Evolutionary conservation across 2,888 invertebrate species (phyloP).

Genomic region (Automeris io): DNA sequence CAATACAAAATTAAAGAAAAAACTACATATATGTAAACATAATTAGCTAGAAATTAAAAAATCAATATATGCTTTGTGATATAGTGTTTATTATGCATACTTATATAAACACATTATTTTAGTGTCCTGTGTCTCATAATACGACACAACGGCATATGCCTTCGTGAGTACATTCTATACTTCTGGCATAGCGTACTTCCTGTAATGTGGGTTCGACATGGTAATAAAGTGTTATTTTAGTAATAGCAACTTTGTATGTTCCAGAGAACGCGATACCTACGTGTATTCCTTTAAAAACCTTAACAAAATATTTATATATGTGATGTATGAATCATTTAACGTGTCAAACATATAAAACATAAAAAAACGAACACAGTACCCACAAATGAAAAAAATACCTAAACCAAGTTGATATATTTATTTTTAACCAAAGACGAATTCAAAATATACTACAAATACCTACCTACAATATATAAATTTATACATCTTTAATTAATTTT

Average conservation of each 20-base stretch:
- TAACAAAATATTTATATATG: neutral
- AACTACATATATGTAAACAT: no score
- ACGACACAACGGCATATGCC: no score
- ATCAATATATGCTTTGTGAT: no score
- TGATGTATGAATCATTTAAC: neutral
- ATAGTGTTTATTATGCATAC: no score
- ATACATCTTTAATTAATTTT: neutral
- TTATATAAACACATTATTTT: no score
- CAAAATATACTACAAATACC: slow-evolving; percentile 26
- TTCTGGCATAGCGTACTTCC: slow-evolving; percentile 3
- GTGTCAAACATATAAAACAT: neutral
- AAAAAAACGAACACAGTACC: neutral
- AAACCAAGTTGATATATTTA: slow-evolving; percentile 55
- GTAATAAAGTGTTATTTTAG: neutral
- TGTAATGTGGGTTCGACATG: no score
- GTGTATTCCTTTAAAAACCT: neutral
- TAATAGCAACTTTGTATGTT: neutral
- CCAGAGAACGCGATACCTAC: neutral
- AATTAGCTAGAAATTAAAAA: no score
- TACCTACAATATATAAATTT: slow-evolving; percentile 11
- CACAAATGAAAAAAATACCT: slow-evolving; percentile 45
- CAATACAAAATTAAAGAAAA: no score
- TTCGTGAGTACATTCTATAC: no score
- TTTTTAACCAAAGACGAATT: slow-evolving; percentile 48
- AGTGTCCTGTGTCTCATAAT: no score